Conservation (phyloP, 2,888 invertebrate species). For the Pinctada fucata region DNA sequence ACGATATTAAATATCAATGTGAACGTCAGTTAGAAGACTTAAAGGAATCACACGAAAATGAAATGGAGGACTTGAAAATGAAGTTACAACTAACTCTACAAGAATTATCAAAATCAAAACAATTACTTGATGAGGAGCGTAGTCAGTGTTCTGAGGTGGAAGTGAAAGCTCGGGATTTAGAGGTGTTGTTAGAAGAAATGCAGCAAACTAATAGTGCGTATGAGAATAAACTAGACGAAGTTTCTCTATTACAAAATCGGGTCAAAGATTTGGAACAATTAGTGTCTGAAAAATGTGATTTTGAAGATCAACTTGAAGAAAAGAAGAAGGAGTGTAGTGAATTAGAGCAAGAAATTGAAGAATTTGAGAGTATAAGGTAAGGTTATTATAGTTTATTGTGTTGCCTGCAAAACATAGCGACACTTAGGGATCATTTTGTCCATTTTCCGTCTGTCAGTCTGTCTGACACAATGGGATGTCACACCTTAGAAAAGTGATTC, state of each 20-base stretch:
- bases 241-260: constrained; percentile 45
- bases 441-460: too few relatives aligned
- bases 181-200: constrained; percentile 52
- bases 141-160: constrained; percentile 63
- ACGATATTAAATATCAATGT: not conserved
- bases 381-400: not conserved
- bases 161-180: constrained; percentile 51
- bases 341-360: constrained; percentile 51
- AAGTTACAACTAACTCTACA: constrained; percentile 65
- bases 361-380: constrained; percentile 45
- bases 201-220: constrained; percentile 43
- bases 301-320: constrained; percentile 47
- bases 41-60: constrained; percentile 45
- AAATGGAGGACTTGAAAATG: constrained; percentile 64
- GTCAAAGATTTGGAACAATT: constrained; percentile 52
- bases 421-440: too few relatives aligned
- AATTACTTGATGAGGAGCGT: constrained; percentile 59
- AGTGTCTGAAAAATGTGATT: constrained; percentile 43
- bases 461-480: too few relatives aligned
- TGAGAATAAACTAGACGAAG: constrained; percentile 47
- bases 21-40: not conserved
- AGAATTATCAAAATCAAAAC: constrained; percentile 63
- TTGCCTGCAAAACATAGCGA: too few relatives aligned
- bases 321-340: constrained; percentile 33
- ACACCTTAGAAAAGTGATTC: too few relatives aligned